Evolutionary conservation across 2,888 invertebrate species (phyloP).

Genomic region (Chelonus formosanus): DNA sequence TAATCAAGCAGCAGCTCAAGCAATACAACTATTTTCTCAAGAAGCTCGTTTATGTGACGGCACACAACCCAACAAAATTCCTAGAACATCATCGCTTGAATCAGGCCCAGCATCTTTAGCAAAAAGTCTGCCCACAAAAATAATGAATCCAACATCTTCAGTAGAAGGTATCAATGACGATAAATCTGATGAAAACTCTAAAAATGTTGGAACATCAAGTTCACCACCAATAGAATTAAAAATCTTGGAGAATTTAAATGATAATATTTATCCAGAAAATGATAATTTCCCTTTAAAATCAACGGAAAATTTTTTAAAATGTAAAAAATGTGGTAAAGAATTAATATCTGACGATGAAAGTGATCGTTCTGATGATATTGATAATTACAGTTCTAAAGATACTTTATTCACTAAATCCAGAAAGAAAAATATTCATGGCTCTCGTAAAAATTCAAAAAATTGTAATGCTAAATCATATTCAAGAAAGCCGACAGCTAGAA

Average conservation of each 20-base stretch:
- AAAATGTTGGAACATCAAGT: slow-evolving; percentile 2
- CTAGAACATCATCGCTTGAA: slow-evolving; percentile 68
- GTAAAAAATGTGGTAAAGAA: slow-evolving; percentile 11
- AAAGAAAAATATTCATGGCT: no score
- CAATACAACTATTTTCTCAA: slow-evolving; percentile 84
- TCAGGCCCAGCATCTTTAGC: slow-evolving; percentile 60
- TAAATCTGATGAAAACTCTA: slow-evolving; percentile 1
- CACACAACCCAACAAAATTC: slow-evolving; percentile 76
- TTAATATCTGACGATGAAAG: background rate
- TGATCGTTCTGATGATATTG: background rate
- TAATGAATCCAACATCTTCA: slow-evolving; percentile 61
- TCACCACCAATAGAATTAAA: no score
- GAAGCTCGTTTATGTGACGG: slow-evolving; percentile 85
- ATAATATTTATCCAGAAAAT: no score
- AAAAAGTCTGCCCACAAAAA: slow-evolving; percentile 61
- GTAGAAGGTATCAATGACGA: slow-evolving; percentile 56
- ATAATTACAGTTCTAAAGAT: background rate
- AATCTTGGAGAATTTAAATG: no score
- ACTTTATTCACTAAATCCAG: no score
- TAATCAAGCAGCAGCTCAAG: slow-evolving; percentile 90
- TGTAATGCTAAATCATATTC: background rate
- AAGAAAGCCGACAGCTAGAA: no score
- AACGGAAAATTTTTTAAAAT: background rate
- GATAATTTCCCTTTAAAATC: no score
- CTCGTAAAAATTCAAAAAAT: no score